These are phyloP conservation scores for Dynastes tityus DNA, from an alignment of 2,888 invertebrate genomes.

Conservation along the genomic window DNA sequence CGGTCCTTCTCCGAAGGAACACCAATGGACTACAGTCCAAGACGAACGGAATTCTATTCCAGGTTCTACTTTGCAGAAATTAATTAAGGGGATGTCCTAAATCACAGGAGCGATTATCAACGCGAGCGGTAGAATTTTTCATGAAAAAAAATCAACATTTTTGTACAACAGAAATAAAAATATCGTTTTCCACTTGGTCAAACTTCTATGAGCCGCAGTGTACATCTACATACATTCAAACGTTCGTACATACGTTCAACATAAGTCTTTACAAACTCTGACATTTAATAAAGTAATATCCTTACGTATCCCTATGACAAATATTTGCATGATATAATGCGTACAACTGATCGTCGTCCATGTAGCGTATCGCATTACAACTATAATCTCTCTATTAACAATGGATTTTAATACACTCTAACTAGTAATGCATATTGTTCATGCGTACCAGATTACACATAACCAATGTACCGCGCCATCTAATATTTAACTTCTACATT, in stretches of 20 bases:
- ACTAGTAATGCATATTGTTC: slow-evolving; percentile 2
- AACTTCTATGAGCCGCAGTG: background rate
- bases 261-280: slow-evolving; percentile 13
- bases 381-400: slow-evolving; percentile 27
- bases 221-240: slow-evolving; percentile 1
- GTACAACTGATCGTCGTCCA: background rate
- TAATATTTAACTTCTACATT: slow-evolving; percentile 7
- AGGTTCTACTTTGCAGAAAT: no score
- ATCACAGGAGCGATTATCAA: no score
- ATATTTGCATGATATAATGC: slow-evolving; percentile 36
- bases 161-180: no score
- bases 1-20: no score
- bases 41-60: no score
- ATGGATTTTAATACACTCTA: slow-evolving; percentile 23
- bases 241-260: background rate
- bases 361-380: slow-evolving; percentile 19
- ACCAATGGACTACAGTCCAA: no score
- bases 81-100: no score
- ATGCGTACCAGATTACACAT: background rate
- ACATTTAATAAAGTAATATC: slow-evolving; percentile 29
- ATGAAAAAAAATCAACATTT: no score
- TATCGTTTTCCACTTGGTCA: no score
- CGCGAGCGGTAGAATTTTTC: no score
- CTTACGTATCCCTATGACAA: slow-evolving; percentile 5
- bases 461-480: background rate